Evolutionary conservation across 2,797 vertebrate genomes (phyloP).

Genomic region (Potorous gilbertii): DNA sequence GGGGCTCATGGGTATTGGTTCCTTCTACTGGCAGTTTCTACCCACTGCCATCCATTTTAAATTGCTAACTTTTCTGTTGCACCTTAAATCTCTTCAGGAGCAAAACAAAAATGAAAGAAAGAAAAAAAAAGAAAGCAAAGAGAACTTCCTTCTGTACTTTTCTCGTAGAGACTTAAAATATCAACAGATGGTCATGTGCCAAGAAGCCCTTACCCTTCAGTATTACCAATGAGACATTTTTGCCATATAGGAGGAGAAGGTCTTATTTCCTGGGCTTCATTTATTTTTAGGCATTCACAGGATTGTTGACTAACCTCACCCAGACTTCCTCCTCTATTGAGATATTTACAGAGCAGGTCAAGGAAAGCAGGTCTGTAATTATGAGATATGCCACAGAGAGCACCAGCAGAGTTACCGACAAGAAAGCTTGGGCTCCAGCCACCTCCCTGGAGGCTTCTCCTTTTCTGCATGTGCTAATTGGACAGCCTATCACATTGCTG

Average conservation of each 20-base stretch:
- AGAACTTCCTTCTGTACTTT: not conserved
- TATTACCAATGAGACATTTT: not conserved
- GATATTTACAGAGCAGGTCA: not conserved
- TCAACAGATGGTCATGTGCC: not conserved
- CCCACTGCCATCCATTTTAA: constrained; percentile 8
- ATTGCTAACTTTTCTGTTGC: constrained; percentile 35
- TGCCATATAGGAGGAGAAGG: not conserved
- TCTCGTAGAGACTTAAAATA: constrained; percentile 27
- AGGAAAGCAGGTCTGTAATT: too few relatives aligned
- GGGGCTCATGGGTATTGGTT: not conserved
- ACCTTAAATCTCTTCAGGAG: not conserved
- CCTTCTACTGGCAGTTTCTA: not conserved
- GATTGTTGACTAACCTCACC: not conserved
- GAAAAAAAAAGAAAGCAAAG: not conserved
- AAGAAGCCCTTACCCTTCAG: not conserved
- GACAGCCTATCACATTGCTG: constrained; percentile 4
- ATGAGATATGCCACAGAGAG: fast-evolving
- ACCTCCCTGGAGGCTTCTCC: not conserved
- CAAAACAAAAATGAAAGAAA: too few relatives aligned
- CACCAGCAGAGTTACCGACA: not conserved
- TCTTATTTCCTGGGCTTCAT: not conserved
- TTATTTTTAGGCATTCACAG: constrained; percentile 3
- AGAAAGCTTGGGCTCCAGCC: not conserved
- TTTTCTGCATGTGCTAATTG: not conserved
- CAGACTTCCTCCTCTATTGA: not conserved